Evolutionary conservation across 2,888 invertebrate genomes (phyloP), one percentile per base, ranked within the genome.

Genomic region (Galerucella pusilla): DNA sequence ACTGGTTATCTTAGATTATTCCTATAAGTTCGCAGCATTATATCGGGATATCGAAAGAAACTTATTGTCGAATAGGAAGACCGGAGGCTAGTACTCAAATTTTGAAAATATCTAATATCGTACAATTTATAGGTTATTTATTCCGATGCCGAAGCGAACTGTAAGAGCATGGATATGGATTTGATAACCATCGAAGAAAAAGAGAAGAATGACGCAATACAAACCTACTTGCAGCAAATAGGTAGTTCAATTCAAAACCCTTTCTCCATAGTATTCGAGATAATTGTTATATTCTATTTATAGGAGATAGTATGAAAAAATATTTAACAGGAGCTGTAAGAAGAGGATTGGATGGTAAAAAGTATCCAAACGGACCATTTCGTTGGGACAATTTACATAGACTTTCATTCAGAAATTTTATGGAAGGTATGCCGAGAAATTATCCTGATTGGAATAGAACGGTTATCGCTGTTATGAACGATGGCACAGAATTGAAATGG

Each of bases 181-280:
- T 45, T 74, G 12, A 61, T 74, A 11, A 71, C 70, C 46, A 74
- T 74, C 14, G 49, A 71, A 25, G 54, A 16, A n/a, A 71, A 71
- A 45, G 74, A 64, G 46, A 66, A 71, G 35, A 70, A 74, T 25
- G 67, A 67, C 35, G 71, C 59, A 0, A 45, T 74, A 28, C 61
- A 71, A 14, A 66, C 20, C 0, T 16, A 60, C 11, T 20, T 74
- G 1, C 45, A 60, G 35, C 28, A 74, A 45, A 52, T 46, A 7
- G 63, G 74, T 74, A 42, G 6, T 42, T 42, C 35, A 42, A 42
- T 42, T 42, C 35, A 42, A 7, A 42, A 42, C 35, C 20, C 1
- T 20, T 42, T 42, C 35, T 7, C 7, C 5, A 42, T 42, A 42
- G 35, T 9, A 42, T 9, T 42, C 0, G 52, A 52, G n/a, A 52